Conservation (phyloP, 2,797 vertebrate species). For the Morus bassanus region DNA sequence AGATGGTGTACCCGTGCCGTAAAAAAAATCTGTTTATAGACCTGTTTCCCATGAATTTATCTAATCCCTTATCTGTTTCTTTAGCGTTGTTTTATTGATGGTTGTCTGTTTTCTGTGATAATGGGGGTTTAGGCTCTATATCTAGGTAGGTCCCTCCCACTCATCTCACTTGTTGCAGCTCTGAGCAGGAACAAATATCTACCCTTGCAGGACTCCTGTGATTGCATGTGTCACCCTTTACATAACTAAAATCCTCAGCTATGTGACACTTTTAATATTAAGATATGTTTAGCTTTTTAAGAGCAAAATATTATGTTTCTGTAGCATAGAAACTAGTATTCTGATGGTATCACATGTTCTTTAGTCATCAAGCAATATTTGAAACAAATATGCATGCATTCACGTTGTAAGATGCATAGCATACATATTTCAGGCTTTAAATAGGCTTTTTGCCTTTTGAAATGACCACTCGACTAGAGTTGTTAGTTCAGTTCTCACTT, state of each 20-base stretch:
- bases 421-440: slow-evolving; percentile 33
- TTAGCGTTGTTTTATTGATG: neutral
- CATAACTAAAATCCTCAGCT: neutral
- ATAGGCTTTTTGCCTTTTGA: slow-evolving; percentile 8
- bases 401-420: neutral
- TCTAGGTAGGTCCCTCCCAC: neutral
- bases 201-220: neutral
- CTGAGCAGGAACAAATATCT: neutral
- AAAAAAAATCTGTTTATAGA: neutral
- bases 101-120: neutral
- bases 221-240: neutral
- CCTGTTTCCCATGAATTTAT: neutral
- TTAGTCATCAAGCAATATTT: neutral
- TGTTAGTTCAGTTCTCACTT: slow-evolving; percentile 18
- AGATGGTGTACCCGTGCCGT: neutral
- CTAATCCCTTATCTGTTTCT: neutral
- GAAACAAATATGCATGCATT: neutral
- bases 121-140: neutral
- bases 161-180: neutral
- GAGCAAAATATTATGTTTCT: slow-evolving; percentile 12
- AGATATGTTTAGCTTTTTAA: neutral
- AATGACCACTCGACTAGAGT: neutral
- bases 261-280: neutral
- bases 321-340: neutral
- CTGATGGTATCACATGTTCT: neutral